Conservation (phyloP, 2,888 invertebrate species). For the Uropetala carovei region DNA sequence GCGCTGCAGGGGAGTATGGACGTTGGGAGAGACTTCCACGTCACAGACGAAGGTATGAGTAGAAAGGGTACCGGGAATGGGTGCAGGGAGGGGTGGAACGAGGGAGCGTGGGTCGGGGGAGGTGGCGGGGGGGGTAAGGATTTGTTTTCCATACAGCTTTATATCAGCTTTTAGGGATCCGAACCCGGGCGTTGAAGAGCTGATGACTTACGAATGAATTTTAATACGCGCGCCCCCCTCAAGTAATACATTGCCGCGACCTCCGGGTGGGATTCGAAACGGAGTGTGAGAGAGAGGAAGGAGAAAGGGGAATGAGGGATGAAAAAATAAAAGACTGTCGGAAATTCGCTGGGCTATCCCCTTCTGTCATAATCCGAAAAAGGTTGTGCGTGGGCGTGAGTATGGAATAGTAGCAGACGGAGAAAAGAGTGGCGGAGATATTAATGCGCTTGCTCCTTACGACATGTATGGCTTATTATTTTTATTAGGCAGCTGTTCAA, state of each 20-base stretch:
- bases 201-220: slow-evolving; percentile 35
- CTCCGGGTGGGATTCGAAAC: background rate
- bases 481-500: too few relatives aligned
- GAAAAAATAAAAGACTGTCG: background rate
- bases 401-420: background rate
- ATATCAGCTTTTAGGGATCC: slow-evolving; percentile 5
- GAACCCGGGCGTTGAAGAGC: background rate
- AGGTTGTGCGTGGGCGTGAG: background rate
- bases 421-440: background rate
- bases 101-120: background rate
- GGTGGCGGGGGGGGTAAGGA: background rate
- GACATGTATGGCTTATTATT: too few relatives aligned
- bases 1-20: too few relatives aligned
- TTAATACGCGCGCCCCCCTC: slow-evolving; percentile 21
- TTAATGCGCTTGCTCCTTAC: too few relatives aligned
- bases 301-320: background rate
- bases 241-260: background rate
- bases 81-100: background rate
- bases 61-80: too few relatives aligned
- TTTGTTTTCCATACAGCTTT: slow-evolving; percentile 30
- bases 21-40: too few relatives aligned
- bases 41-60: too few relatives aligned
- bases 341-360: background rate
- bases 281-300: background rate
- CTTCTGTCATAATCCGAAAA: slow-evolving; percentile 1